These are phyloP conservation scores for Caenorhabditis uteleia DNA, from an alignment of 2,888 invertebrate genomes.

Conservation along the genomic window DNA sequence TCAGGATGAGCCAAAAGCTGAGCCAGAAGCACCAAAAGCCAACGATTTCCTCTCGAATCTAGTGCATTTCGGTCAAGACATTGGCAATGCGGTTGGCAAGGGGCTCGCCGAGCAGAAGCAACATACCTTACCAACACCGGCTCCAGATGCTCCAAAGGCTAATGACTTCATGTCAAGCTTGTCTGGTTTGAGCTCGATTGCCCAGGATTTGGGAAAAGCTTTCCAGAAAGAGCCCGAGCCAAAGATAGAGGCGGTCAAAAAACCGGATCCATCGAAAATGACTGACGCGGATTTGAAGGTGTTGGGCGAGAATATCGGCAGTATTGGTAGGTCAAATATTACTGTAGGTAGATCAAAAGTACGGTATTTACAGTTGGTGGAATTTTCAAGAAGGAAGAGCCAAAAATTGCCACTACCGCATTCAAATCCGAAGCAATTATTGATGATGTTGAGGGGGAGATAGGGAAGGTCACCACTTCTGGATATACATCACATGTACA, in stretches of 20 bases:
- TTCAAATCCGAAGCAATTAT: not conserved
- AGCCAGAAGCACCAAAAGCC: too few relatives aligned
- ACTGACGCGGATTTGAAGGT: not conserved
- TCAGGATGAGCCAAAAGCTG: not conserved
- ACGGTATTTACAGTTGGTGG: slow-evolving; percentile 1
- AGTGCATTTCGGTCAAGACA: too few relatives aligned
- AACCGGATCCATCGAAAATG: not conserved
- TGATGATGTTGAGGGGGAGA: not conserved
- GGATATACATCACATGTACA: not conserved
- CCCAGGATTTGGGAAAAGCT: not conserved
- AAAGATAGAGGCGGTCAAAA: not conserved
- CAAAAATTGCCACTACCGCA: not conserved
- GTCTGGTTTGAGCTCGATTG: not conserved
- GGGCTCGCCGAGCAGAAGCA: too few relatives aligned
- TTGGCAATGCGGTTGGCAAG: too few relatives aligned
- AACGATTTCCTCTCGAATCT: too few relatives aligned
- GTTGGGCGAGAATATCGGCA: not conserved
- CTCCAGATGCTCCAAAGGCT: too few relatives aligned
- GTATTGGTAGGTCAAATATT: not conserved
- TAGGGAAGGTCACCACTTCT: not conserved
- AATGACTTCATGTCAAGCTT: too few relatives aligned
- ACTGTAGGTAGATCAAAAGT: too few relatives aligned
- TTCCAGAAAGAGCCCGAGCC: not conserved
- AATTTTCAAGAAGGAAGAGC: not conserved
- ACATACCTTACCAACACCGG: too few relatives aligned